These are phyloP conservation scores for Oxyteleia sp. DNA, from an alignment of 2,888 invertebrate genomes.

Conservation along the genomic window DNA sequence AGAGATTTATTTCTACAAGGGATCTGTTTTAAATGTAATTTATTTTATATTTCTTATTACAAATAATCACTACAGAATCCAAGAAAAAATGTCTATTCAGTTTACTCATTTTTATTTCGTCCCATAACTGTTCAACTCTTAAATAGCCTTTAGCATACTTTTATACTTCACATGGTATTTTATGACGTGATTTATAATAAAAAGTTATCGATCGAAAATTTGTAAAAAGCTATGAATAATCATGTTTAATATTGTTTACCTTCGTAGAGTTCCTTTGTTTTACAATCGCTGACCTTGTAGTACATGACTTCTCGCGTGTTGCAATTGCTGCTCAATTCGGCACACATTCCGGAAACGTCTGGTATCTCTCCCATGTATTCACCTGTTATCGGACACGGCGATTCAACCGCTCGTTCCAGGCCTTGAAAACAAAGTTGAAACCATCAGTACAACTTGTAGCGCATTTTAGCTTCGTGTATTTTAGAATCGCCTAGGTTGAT, in stretches of 20 bases:
- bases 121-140: too few relatives aligned
- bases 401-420: constrained; percentile 87
- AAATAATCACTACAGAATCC: too few relatives aligned
- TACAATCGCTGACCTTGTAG: constrained; percentile 90
- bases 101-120: too few relatives aligned
- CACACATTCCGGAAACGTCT: constrained; percentile 89
- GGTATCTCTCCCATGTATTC: constrained; percentile 90
- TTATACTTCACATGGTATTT: too few relatives aligned
- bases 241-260: constrained; percentile 83
- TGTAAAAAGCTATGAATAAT: constrained; percentile 24
- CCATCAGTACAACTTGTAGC: constrained; percentile 8
- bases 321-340: constrained; percentile 91
- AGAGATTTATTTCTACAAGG: too few relatives aligned
- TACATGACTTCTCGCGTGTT: constrained; percentile 90
- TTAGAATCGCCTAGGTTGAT: too few relatives aligned
- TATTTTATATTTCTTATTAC: too few relatives aligned
- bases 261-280: constrained; percentile 89
- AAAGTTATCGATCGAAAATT: not conserved
- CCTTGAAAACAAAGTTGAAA: constrained; percentile 78
- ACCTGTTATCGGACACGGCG: constrained; percentile 91
- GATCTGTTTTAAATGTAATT: too few relatives aligned
- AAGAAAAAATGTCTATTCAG: too few relatives aligned
- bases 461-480: not conserved
- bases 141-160: too few relatives aligned
- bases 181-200: too few relatives aligned